A percentile compares a stretch with the other conserved stretches of the same genome.
These are phyloP conservation scores for Papilio demoleus DNA, from an alignment of 2,888 invertebrate genomes.

Conservation along the genomic window DNA sequence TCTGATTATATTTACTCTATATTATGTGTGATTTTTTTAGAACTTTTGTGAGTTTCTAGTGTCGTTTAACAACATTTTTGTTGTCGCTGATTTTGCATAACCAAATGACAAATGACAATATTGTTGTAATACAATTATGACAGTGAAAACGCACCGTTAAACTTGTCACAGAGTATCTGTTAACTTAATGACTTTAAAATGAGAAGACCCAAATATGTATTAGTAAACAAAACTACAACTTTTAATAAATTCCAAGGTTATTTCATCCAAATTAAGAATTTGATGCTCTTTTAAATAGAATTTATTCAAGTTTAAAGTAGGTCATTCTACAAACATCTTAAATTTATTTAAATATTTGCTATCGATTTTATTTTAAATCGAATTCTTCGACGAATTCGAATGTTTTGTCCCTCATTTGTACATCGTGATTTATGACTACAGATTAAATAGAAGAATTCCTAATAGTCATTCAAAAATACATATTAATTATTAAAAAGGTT, in stretches of 20 bases:
- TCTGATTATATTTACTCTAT: no score
- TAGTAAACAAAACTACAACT: neutral
- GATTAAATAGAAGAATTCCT: neutral
- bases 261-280: constrained; percentile 6
- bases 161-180: neutral
- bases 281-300: neutral
- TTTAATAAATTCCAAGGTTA: constrained; percentile 3
- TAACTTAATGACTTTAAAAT: neutral
- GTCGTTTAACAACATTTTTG: neutral
- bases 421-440: neutral
- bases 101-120: no score
- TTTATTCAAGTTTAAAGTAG: constrained; percentile 9
- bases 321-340: constrained; percentile 4
- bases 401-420: neutral
- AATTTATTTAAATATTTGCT: constrained; percentile 5
- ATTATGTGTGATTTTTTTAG: no score
- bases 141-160: neutral
- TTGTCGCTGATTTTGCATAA: no score
- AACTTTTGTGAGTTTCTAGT: neutral
- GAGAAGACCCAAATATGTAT: neutral
- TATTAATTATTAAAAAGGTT: no score
- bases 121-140: neutral
- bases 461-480: neutral
- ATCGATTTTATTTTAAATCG: neutral
- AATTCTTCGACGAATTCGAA: no score